Evolutionary conservation across 2,888 invertebrate genomes (phyloP).

Genomic region (Caenorhabditis imperialis): DNA sequence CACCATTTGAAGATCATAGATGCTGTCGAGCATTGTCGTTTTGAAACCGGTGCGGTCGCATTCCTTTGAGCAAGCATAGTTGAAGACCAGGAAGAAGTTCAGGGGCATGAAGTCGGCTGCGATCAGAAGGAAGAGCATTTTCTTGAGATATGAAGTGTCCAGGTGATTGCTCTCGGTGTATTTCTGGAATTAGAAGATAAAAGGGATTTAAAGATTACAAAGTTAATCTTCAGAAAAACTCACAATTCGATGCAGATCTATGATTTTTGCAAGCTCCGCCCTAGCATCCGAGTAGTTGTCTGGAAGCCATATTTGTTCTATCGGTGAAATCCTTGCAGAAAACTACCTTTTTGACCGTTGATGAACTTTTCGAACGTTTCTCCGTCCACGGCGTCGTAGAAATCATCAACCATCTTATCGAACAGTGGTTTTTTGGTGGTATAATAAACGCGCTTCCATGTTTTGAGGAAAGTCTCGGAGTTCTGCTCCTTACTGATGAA

Average conservation of each 20-base stretch:
- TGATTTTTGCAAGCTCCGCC: neutral
- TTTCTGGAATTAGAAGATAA: slow-evolving; percentile 6
- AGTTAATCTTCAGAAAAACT: no score
- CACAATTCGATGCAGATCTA: neutral
- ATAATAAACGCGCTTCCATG: slow-evolving; percentile 1
- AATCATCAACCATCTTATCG: neutral
- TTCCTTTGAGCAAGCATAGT: neutral
- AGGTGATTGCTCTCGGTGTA: neutral
- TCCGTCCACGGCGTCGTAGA: neutral
- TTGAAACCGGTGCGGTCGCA: neutral
- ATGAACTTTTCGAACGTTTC: slow-evolving; percentile 1
- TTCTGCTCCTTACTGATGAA: neutral
- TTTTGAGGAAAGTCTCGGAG: neutral
- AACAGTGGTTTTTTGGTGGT: neutral
- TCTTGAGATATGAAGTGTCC: slow-evolving; percentile 3
- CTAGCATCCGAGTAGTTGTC: slow-evolving; percentile 3
- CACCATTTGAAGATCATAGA: slow-evolving; percentile 4
- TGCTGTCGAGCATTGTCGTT: neutral
- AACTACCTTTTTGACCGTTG: neutral
- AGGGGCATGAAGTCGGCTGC: neutral
- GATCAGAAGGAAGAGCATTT: slow-evolving; percentile 4
- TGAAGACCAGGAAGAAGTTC: slow-evolving; percentile 13
- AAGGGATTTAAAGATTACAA: neutral
- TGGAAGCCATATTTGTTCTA: neutral
- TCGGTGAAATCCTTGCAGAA: no score